Evolutionary conservation across 2,113 vertebrate species (phyloP), one percentile per base, ranked within the genome.

Genomic region (Blennius ocellaris): DNA sequence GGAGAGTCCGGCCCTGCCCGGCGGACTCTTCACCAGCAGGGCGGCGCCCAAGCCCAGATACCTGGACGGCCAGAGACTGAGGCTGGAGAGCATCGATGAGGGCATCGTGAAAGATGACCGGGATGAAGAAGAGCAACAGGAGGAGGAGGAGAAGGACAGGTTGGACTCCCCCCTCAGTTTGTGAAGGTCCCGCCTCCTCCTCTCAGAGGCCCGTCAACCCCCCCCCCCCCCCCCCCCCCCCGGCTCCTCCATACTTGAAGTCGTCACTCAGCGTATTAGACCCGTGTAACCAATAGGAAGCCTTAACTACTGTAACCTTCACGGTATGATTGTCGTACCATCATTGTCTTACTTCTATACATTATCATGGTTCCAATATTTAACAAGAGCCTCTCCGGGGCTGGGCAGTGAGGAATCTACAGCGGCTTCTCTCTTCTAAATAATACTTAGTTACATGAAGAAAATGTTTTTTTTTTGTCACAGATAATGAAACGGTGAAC

Each of bases 1-100:
- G 47, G 96, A 97, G 78, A 92, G 87, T 43, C 84, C 90, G 17
- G 62, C 92, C 53, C 76, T 95, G 56, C 82, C 94, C 0, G 93
- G 88, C 62, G 92, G 92, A 41, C 63, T 95, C 49, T 88, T 95
- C 5, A 78, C 89, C 0, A 65, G 49, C 0, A 87, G 95, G 63
- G 52, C 73, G 0, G 37, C 85, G 0, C 92, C 87, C 9, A 93
- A 94, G 61, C 92, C 90, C 72, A 94, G 96, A 15, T 93, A 94
- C 64, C 93, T 93, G 6, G 90, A 92, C 2, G 93, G 93, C 12
- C 96, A 97, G 85, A 95, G 95, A 88, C 93, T 96, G 63, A 94
- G 94, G 82, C 77, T 99, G 90, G 96, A 98, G 87, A 99, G 97
- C 80, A 99, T 99, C 0, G 96, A 98, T 39, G 98, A 99, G 91